Evolutionary conservation across 2,797 vertebrate genomes (phyloP).

Genomic region (Uromys caudimaculatus): DNA sequence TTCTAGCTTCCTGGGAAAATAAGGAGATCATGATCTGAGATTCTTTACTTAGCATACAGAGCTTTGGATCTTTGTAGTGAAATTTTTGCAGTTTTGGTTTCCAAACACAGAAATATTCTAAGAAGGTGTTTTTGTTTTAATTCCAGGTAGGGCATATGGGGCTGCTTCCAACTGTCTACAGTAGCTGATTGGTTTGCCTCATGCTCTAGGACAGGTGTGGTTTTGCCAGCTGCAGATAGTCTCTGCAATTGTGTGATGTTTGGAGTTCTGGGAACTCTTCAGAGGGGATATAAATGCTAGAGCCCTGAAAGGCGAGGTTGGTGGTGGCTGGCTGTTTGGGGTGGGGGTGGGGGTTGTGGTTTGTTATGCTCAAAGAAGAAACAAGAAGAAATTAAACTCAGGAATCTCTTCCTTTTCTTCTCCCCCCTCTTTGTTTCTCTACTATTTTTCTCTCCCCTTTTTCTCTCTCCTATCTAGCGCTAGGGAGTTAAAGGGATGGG

Average conservation of each 20-base stretch:
- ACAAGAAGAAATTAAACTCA: not conserved
- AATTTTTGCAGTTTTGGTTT: not conserved
- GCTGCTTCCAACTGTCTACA: not conserved
- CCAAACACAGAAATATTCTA: not conserved
- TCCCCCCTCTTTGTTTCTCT: not conserved
- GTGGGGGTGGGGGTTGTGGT: not conserved
- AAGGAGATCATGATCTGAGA: not conserved
- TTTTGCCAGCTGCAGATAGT: not conserved
- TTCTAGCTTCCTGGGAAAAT: not conserved
- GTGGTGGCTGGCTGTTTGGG: not conserved
- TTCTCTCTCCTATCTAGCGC: not conserved
- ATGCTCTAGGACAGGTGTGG: not conserved
- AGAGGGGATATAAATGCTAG: not conserved
- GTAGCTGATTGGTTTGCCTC: not conserved
- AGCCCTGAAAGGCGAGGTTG: not conserved
- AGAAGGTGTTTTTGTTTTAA: not conserved
- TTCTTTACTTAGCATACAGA: not conserved
- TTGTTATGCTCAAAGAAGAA: not conserved
- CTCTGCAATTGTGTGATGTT: not conserved
- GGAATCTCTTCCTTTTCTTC: not conserved
- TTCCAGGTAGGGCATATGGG: not conserved
- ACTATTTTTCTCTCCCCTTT: not conserved
- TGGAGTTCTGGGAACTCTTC: not conserved
- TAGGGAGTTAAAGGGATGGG: not conserved
- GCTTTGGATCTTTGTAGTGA: not conserved